phyloP scores from a whole-genome alignment of 2,113 vertebrate genomes.

The Myotis yumanensis region DNA sequence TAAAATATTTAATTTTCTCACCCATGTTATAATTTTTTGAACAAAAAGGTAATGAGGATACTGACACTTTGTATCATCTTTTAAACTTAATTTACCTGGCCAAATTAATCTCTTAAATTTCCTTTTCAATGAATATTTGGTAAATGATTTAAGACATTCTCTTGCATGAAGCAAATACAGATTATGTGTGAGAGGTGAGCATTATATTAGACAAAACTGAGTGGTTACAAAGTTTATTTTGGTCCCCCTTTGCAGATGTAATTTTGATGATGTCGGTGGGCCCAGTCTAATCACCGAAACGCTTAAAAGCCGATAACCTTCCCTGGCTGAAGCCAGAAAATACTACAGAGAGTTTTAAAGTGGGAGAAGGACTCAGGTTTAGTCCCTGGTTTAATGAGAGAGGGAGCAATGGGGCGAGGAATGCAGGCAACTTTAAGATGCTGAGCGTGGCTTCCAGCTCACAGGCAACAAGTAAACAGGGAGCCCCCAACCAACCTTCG shows the following conservation, averaged over 20 bases:
- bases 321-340: neutral
- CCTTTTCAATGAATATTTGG: neutral
- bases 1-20: neutral
- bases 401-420: accelerated
- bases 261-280: neutral
- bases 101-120: neutral
- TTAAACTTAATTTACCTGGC: neutral
- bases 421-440: neutral
- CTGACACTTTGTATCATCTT: neutral
- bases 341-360: neutral
- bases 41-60: neutral
- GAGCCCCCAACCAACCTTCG: neutral
- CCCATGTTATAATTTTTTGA: neutral
- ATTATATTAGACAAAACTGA: neutral
- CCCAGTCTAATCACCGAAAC: neutral
- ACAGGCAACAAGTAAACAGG: neutral
- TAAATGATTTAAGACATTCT: neutral
- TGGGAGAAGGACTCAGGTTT: neutral
- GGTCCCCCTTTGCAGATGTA: neutral
- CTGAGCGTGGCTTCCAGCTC: neutral
- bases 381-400: neutral
- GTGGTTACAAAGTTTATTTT: neutral
- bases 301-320: neutral
- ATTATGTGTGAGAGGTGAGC: neutral
- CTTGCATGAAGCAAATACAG: neutral